Base-by-base conservation (phyloP, 2,888 invertebrate species). In the Drosophila multiciliata region DNA sequence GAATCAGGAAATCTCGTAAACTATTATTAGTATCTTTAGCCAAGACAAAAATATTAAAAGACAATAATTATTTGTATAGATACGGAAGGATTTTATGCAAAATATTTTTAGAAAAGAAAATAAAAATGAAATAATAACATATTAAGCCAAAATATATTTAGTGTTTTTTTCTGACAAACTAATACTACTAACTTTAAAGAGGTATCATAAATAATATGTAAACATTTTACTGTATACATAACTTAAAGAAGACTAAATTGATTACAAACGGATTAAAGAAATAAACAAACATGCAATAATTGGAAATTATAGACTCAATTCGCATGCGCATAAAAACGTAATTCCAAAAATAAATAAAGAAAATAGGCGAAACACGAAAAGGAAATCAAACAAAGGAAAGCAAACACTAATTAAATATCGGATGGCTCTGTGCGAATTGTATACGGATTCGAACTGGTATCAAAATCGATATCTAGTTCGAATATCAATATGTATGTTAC, bases 341-440 rank as follows among this genome's bases (percentile, higher is more conserved):
- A 38, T 61, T 29, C 12, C 42, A 23, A 23, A 36, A 40, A 11
- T 20, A 45, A 17, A 29, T 42, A 1, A 63, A 23, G 50, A 36
- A 65, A 48, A 66, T 15, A 49, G 48, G 7, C 32, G 17, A 67
- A 20, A 55, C 32, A 49, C 33, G 60, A 54, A 62, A 66, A 65
- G 65, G 67, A 69, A 79, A 70, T 73, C 66, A 60, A 49, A 45
- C 15, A 23, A 2, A 23, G 23, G 20, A 45, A 67, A 64, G 65
- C 58, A 66, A 64, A 80, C 73, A 73, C 69, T 69, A 79, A 82
- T 79, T 77, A 70, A 68, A 70, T 68, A 80, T 65, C 75, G 57
- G 65, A 80, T 82, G 61, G 42, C 75, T 70, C 75, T 71, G 66
- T 83, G 86, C 75, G 53, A 83, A 85, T 85, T 78, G 86, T 73